Conservation (phyloP, 1,140 invertebrate genomes). For the Psix sp. region DNA sequence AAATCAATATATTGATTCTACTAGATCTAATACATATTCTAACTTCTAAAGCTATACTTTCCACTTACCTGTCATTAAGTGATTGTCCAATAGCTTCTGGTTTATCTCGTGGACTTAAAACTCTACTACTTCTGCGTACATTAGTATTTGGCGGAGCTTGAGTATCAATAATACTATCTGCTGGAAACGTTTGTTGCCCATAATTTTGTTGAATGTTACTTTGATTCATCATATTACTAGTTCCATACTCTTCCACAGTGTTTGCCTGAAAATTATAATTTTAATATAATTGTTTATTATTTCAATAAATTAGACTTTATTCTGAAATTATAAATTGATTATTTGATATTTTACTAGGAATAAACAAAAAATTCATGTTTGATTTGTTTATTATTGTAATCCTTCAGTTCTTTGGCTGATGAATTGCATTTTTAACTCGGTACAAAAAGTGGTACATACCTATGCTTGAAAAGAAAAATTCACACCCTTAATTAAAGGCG, state of each 20-base stretch:
- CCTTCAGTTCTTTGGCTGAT: no score
- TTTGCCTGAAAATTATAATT: slow-evolving; percentile 57
- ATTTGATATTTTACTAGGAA: no score
- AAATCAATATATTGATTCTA: not conserved
- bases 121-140: slow-evolving; percentile 73
- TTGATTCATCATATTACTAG: slow-evolving; percentile 67
- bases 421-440: no score
- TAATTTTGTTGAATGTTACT: slow-evolving; percentile 62
- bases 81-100: slow-evolving; percentile 72
- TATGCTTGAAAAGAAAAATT: no score
- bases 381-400: no score
- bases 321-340: no score
- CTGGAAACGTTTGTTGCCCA: slow-evolving; percentile 66
- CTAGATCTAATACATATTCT: not conserved
- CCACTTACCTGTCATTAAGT: slow-evolving; percentile 72
- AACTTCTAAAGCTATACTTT: no score
- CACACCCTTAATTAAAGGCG: no score
- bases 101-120: slow-evolving; percentile 72
- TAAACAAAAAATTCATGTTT: no score
- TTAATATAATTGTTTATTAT: not conserved
- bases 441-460: no score
- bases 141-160: slow-evolving; percentile 66
- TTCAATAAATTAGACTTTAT: not conserved
- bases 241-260: slow-evolving; percentile 67
- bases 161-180: slow-evolving; percentile 60